Evolutionary conservation across 1,140 invertebrate genomes (phyloP).

Genomic region (Euwallacea similis): DNA sequence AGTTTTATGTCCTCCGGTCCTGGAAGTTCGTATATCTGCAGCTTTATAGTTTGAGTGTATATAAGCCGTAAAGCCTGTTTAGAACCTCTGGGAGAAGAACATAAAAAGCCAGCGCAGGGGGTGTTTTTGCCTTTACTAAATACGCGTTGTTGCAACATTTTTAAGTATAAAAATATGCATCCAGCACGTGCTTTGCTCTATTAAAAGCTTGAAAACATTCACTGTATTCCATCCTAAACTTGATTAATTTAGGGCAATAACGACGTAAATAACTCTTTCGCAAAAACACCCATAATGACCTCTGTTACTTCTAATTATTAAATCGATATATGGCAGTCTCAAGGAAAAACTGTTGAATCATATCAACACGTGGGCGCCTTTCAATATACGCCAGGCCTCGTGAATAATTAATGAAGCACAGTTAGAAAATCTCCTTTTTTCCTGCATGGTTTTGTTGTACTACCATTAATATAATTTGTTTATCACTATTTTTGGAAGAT

Average conservation of each 20-base stretch:
- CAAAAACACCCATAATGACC: conserved; percentile 18
- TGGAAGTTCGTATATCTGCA: no score
- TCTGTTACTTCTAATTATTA: conserved; percentile 22
- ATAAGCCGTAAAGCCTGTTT: no score
- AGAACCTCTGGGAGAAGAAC: no score
- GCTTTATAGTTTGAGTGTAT: no score
- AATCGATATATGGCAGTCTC: conserved; percentile 26
- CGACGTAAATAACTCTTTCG: conserved; percentile 2
- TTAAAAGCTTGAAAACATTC: no score
- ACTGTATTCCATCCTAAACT: neutral
- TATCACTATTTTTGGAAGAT: neutral
- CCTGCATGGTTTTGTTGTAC: neutral
- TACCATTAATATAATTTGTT: conserved; percentile 3
- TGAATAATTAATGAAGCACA: conserved; percentile 22
- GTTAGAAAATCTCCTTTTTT: conserved; percentile 22
- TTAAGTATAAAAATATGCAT: no score
- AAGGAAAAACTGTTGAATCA: conserved; percentile 32
- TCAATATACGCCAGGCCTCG: conserved; percentile 9
- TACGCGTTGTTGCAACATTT: no score
- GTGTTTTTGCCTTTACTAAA: no score
- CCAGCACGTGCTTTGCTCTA: no score
- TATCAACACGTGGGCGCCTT: conserved; percentile 29
- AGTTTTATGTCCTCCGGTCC: no score
- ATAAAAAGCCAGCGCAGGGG: no score
- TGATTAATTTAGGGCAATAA: neutral